Evolutionary conservation across 2,797 vertebrate species (phyloP).

Genomic region (Pangasius mekongensis): DNA sequence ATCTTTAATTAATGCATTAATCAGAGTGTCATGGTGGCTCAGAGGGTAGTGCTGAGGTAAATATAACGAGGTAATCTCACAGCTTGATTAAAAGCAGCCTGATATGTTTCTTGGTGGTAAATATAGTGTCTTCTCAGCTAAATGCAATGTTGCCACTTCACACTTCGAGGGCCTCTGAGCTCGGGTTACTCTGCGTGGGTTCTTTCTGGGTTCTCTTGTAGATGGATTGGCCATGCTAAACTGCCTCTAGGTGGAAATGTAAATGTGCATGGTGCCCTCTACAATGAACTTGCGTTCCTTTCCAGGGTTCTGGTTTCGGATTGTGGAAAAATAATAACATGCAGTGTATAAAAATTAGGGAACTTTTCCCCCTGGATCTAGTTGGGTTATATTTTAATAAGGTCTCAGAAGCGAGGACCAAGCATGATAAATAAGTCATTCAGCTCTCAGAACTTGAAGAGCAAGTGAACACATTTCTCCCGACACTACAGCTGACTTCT

Average conservation of each 20-base stretch:
- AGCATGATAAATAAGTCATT: conserved; percentile 10
- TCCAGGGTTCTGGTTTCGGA: neutral
- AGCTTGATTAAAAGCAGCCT: neutral
- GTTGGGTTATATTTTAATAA: neutral
- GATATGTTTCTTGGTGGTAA: neutral
- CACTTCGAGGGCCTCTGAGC: neutral
- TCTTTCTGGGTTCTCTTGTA: neutral
- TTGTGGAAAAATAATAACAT: neutral
- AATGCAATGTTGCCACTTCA: neutral
- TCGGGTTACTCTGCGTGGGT: neutral
- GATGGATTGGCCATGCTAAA: neutral
- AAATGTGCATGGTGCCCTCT: neutral
- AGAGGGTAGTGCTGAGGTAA: neutral
- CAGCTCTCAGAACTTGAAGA: neutral
- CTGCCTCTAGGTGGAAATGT: neutral
- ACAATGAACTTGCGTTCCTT: neutral
- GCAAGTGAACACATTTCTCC: conserved; percentile 20
- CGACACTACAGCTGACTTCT: conserved; percentile 9
- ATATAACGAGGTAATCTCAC: neutral
- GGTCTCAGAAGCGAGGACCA: neutral
- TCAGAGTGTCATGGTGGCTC: neutral
- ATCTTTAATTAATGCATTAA: neutral
- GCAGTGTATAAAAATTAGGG: neutral
- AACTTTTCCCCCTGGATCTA: neutral
- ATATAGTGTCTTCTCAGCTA: neutral